phyloP scores from a whole-genome alignment of 2,888 invertebrate genomes.

The Stegophylla sp. region DNA sequence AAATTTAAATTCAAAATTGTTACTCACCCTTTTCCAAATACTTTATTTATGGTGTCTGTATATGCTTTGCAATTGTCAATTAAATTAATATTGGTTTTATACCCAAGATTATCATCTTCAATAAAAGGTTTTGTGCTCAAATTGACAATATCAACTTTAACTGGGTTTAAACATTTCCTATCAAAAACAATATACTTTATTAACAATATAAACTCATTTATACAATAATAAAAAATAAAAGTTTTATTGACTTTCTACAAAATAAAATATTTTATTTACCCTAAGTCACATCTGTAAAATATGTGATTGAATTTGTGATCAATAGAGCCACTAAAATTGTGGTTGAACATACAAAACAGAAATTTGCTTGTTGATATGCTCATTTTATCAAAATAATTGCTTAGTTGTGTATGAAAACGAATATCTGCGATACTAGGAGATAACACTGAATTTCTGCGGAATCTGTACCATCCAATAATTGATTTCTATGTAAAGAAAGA shows the following conservation, averaged over 20 bases:
- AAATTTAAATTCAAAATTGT: too few relatives aligned
- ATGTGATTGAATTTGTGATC: slow-evolving; percentile 51
- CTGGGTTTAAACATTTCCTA: slow-evolving; percentile 41
- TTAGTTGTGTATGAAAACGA: slow-evolving; percentile 40
- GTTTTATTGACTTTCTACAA: too few relatives aligned
- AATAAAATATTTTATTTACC: slow-evolving; percentile 27
- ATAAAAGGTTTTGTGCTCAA: slow-evolving; percentile 53
- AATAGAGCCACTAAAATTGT: slow-evolving; percentile 7
- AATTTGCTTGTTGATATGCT: slow-evolving; percentile 40
- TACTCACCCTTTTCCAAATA: slow-evolving; percentile 41
- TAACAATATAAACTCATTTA: background rate
- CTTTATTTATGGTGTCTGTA: slow-evolving; percentile 23
- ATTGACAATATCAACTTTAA: slow-evolving; percentile 45
- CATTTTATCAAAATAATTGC: slow-evolving; percentile 44
- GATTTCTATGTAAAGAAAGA: slow-evolving; percentile 31
- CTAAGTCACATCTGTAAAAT: slow-evolving; percentile 38
- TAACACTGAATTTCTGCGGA: slow-evolving; percentile 38
- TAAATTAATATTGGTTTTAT: slow-evolving; percentile 50
- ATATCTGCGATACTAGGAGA: slow-evolving; percentile 37
- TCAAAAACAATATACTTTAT: background rate
- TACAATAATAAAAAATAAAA: too few relatives aligned
- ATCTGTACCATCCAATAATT: slow-evolving; percentile 47
- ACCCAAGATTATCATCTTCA: slow-evolving; percentile 40
- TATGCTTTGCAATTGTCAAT: slow-evolving; percentile 52
- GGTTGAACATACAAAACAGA: slow-evolving; percentile 25